Percentiles rank a stretch among this genome's conserved stretches.
Evolutionary conservation across 2,888 invertebrate genomes (phyloP).

Genomic region (Rhagium mordax): DNA sequence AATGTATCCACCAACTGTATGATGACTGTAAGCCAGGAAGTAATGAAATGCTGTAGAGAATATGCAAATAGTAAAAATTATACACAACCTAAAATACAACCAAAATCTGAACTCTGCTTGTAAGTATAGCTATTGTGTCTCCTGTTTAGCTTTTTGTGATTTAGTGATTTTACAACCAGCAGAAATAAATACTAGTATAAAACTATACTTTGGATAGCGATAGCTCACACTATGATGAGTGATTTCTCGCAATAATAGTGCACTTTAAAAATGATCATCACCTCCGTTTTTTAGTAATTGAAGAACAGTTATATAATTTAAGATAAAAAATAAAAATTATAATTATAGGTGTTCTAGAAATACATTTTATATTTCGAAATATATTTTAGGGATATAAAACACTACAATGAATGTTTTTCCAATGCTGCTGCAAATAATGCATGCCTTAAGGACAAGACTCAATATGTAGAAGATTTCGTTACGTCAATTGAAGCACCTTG

Average conservation of each 20-base stretch:
- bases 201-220: no score
- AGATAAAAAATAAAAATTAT: no score
- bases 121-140: conserved; percentile 24
- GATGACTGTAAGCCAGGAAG: not conserved
- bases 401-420: conserved; percentile 10
- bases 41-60: not conserved
- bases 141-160: no score
- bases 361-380: no score
- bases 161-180: no score
- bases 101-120: conserved; percentile 39
- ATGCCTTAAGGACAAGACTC: conserved; percentile 38
- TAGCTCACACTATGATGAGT: no score
- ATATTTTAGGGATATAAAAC: conserved; percentile 33
- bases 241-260: no score
- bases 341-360: no score
- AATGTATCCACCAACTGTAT: not conserved
- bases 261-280: no score
- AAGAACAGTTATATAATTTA: no score
- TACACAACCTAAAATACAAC: not conserved
- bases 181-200: no score
- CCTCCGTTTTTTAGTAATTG: no score
- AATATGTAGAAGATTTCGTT: conserved; percentile 20
- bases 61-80: not conserved
- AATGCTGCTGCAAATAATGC: conserved; percentile 24
- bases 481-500: conserved; percentile 27